phyloP scores from a whole-genome alignment of 2,113 vertebrate species.

The Anolis carolinensis region DNA sequence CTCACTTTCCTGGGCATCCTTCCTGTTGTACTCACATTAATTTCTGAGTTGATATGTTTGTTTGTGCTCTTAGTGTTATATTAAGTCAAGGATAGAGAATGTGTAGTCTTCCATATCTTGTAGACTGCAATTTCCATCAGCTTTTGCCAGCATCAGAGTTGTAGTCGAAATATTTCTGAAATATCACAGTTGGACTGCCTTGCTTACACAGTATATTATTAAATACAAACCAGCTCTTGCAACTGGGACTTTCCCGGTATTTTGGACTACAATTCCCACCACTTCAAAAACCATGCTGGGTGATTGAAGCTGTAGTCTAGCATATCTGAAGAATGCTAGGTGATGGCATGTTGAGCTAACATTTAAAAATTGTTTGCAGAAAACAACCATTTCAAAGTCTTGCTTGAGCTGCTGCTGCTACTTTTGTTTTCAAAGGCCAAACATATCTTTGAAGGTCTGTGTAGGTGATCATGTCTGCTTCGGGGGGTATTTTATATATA shows the following conservation, averaged over 20 bases:
- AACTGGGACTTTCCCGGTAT: neutral
- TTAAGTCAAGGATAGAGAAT: neutral
- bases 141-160: no score
- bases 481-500: neutral
- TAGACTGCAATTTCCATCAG: no score
- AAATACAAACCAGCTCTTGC: no score
- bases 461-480: neutral
- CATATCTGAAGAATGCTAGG: no score
- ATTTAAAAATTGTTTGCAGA: neutral
- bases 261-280: neutral
- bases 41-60: neutral
- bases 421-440: neutral
- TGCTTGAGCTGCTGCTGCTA: neutral
- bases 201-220: neutral
- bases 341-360: neutral
- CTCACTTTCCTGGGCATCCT: neutral
- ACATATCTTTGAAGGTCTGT: constrained; percentile 10
- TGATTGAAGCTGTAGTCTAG: no score
- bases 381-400: neutral
- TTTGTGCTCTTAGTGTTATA: neutral
- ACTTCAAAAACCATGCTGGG: no score
- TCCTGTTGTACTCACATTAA: neutral
- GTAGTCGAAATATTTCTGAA: no score
- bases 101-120: no score
- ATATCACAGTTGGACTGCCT: no score